phyloP scores from a whole-genome alignment of 2,888 invertebrate genomes.

The Vanessa cardui region DNA sequence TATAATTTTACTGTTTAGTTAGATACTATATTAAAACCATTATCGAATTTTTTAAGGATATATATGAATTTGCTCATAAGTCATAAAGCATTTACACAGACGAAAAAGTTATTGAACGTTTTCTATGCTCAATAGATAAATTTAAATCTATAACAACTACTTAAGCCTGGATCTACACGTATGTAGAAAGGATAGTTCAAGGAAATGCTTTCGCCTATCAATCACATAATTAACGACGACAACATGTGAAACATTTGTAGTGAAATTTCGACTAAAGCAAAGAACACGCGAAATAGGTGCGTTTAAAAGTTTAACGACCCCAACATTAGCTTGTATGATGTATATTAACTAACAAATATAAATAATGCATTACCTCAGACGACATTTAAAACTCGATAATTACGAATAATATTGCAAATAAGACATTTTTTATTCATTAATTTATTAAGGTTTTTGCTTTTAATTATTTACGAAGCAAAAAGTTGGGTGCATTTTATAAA shows the following conservation, averaged over 20 bases:
- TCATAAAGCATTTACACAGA: too few relatives aligned
- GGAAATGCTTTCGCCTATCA: conserved; percentile 4
- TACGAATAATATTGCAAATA: background rate
- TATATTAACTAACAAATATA: background rate
- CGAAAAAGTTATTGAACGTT: too few relatives aligned
- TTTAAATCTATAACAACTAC: background rate
- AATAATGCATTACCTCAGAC: background rate
- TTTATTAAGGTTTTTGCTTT: too few relatives aligned
- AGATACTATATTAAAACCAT: too few relatives aligned
- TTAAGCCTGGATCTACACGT: background rate
- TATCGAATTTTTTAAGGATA: too few relatives aligned
- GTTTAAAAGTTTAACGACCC: conserved; percentile 2
- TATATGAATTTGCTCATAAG: too few relatives aligned
- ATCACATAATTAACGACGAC: conserved; percentile 5
- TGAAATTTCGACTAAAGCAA: background rate
- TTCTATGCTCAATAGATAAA: too few relatives aligned
- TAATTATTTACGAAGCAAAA: too few relatives aligned
- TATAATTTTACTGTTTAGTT: too few relatives aligned
- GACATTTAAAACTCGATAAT: background rate
- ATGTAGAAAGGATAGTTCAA: background rate
- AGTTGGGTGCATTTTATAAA: too few relatives aligned
- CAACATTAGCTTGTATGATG: background rate
- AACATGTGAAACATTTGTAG: background rate
- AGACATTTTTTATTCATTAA: background rate
- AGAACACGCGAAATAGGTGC: conserved; percentile 1